These are phyloP conservation scores for Ornithoptera alexandrae DNA, from an alignment of 2,888 invertebrate genomes.

Conservation along the genomic window DNA sequence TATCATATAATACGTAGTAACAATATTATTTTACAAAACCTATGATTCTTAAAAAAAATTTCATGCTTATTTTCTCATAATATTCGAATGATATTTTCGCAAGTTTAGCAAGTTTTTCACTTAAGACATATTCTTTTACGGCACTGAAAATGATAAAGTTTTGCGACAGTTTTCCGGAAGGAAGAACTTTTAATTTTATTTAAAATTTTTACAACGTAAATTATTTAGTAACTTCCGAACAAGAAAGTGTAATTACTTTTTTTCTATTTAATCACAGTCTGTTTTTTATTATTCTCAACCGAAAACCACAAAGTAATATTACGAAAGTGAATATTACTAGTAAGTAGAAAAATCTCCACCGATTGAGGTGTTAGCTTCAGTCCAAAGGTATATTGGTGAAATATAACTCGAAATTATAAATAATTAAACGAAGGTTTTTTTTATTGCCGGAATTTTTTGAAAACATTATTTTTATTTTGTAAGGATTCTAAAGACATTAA, in stretches of 20 bases:
- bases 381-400: too few species aligned
- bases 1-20: too few species aligned
- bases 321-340: background rate
- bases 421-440: too few species aligned
- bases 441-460: slow-evolving; percentile 42
- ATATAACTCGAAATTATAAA: too few species aligned
- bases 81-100: background rate
- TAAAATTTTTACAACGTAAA: slow-evolving; percentile 1
- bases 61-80: background rate
- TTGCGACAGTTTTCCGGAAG: background rate
- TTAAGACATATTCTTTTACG: slow-evolving; percentile 17
- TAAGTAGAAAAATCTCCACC: background rate
- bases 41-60: background rate
- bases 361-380: too few species aligned
- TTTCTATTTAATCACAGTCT: background rate
- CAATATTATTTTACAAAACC: background rate
- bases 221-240: background rate
- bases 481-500: slow-evolving; percentile 30
- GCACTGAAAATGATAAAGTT: slow-evolving; percentile 17
- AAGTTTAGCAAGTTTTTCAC: slow-evolving; percentile 18
- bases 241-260: background rate
- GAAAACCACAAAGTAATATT: background rate
- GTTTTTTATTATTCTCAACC: background rate
- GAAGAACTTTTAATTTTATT: slow-evolving; percentile 13
- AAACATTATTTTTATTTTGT: slow-evolving; percentile 42